Evolutionary conservation across 2,888 invertebrate species (phyloP).

Genomic region (Chelonus formosanus): DNA sequence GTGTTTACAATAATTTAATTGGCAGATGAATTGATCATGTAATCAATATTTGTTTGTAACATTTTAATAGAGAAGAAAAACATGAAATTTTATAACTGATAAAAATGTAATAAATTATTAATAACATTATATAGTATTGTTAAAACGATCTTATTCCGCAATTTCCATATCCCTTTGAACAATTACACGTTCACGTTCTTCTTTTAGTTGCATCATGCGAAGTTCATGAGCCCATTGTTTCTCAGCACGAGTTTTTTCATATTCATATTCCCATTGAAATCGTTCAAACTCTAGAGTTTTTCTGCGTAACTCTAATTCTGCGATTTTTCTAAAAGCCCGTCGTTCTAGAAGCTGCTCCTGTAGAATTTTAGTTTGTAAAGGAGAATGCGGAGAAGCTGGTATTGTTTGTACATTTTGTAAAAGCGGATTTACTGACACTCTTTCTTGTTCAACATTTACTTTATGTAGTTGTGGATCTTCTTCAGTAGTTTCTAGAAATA

Average conservation of each 20-base stretch:
- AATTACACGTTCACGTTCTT: slow-evolving; percentile 50
- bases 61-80: neutral
- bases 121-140: neutral
- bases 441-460: neutral
- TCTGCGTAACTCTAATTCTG: slow-evolving; percentile 52
- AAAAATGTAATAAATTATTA: slow-evolving; percentile 16
- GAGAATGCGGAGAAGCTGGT: slow-evolving; percentile 40
- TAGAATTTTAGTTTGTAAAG: slow-evolving; percentile 51
- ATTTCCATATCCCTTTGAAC: slow-evolving; percentile 43
- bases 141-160: neutral
- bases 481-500: slow-evolving; percentile 3
- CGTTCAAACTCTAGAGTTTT: slow-evolving; percentile 54
- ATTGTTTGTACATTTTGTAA: slow-evolving; percentile 30
- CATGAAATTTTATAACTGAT: neutral
- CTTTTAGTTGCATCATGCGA: slow-evolving; percentile 55
- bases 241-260: slow-evolving; percentile 52
- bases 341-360: slow-evolving; percentile 53
- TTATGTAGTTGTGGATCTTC: neutral
- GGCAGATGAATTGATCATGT: neutral
- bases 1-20: slow-evolving; percentile 8
- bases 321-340: slow-evolving; percentile 49
- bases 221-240: slow-evolving; percentile 52
- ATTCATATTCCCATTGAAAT: slow-evolving; percentile 54
- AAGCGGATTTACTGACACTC: neutral
- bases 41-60: neutral